phyloP scores from a whole-genome alignment of 2,113 vertebrate genomes.

The Hippopotamus amphibius region DNA sequence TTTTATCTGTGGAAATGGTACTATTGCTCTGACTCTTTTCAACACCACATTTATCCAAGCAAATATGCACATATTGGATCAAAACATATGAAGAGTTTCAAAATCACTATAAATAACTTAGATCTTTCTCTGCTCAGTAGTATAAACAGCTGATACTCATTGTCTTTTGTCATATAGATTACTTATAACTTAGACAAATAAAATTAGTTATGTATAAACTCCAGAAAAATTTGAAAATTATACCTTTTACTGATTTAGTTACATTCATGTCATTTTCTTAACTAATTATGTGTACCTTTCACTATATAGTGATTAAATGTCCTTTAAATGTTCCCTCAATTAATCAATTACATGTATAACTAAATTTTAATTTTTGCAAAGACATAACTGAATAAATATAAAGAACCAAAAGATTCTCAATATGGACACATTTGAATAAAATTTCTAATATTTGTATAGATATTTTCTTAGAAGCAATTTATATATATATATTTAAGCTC shows the following conservation, averaged over 20 bases:
- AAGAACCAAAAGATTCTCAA: background rate
- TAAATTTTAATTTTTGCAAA: background rate
- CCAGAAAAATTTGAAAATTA: background rate
- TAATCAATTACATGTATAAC: background rate
- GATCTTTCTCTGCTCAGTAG: background rate
- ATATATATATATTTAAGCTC: background rate
- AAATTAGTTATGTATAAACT: background rate
- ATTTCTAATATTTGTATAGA: background rate
- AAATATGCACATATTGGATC: background rate
- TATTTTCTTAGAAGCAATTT: background rate
- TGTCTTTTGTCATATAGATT: background rate
- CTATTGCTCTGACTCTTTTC: background rate
- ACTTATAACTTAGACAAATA: background rate
- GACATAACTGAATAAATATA: background rate
- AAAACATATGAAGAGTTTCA: background rate
- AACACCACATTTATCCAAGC: background rate
- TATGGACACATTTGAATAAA: background rate
- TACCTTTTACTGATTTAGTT: background rate
- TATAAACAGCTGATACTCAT: background rate
- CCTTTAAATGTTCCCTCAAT: background rate
- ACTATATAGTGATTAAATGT: background rate
- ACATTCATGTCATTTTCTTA: background rate
- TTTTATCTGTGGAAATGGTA: background rate
- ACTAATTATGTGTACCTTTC: background rate
- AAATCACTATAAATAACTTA: background rate